Conservation (phyloP, 2,888 invertebrate genomes). For the Sarcophaga caerulescens region DNA sequence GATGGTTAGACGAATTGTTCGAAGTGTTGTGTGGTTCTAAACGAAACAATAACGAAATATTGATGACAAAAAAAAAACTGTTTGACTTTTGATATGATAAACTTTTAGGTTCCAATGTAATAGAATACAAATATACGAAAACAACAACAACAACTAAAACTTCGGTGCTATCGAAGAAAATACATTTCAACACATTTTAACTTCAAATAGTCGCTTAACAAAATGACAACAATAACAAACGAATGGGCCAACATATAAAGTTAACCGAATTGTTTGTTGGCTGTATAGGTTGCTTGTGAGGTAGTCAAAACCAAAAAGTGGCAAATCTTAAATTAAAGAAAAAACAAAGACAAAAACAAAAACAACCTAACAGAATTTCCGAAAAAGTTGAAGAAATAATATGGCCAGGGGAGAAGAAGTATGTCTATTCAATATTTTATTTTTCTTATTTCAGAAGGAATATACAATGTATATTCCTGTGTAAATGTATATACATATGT, state of each 20-base stretch:
- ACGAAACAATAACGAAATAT: too few relatives aligned
- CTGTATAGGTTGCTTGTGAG: neutral
- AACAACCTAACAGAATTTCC: neutral
- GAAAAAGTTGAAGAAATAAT: neutral
- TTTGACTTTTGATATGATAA: too few relatives aligned
- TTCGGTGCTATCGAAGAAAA: too few relatives aligned
- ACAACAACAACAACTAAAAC: too few relatives aligned
- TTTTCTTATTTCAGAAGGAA: neutral
- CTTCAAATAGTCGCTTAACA: neutral
- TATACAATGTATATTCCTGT: neutral
- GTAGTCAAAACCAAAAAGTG: constrained; percentile 21
- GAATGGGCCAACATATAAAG: neutral
- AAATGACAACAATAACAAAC: neutral
- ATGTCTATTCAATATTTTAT: too few relatives aligned
- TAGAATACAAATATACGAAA: too few relatives aligned
- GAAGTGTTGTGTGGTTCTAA: too few relatives aligned
- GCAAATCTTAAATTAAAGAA: constrained; percentile 46
- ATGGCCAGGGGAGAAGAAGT: too few relatives aligned
- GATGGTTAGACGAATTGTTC: too few relatives aligned
- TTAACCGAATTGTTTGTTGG: neutral
- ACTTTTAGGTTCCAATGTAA: too few relatives aligned
- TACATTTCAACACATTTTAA: constrained; percentile 19
- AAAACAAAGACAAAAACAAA: constrained; percentile 18
- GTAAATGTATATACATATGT: neutral
- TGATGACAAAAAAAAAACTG: too few relatives aligned